phyloP scores from a whole-genome alignment of 2,888 invertebrate species.

The Rhagonycha fulva region DNA sequence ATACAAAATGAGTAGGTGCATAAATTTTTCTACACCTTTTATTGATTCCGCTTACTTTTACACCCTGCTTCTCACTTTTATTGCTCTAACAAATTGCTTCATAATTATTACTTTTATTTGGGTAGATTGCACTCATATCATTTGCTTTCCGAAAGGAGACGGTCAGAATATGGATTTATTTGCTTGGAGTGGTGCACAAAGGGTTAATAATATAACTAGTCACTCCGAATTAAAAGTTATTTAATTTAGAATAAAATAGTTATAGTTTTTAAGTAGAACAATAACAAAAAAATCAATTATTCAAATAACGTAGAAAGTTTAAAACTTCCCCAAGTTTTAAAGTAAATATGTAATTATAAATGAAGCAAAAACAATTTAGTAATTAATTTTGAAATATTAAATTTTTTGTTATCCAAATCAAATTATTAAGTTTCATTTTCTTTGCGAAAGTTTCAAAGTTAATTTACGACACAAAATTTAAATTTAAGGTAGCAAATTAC shows the following conservation, averaged over 20 bases:
- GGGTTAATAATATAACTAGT: too few species aligned
- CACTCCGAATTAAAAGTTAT: too few species aligned
- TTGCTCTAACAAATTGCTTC: neutral
- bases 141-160: too few species aligned
- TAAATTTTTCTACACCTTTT: neutral
- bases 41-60: neutral
- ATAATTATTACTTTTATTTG: neutral
- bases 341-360: neutral
- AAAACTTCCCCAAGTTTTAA: neutral
- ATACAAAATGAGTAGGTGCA: neutral
- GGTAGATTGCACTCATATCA: too few species aligned
- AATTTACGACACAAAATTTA: constrained; percentile 12
- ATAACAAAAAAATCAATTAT: neutral
- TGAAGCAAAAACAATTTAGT: neutral
- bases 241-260: too few species aligned
- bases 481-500: constrained; percentile 9
- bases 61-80: neutral
- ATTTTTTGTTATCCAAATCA: constrained; percentile 2
- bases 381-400: constrained; percentile 6
- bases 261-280: neutral
- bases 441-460: constrained; percentile 11
- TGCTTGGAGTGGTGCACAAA: too few species aligned
- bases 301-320: neutral
- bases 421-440: constrained; percentile 2
- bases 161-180: too few species aligned